Evolutionary conservation across 2,113 vertebrate species (phyloP).

Genomic region (Hylia prasina): DNA sequence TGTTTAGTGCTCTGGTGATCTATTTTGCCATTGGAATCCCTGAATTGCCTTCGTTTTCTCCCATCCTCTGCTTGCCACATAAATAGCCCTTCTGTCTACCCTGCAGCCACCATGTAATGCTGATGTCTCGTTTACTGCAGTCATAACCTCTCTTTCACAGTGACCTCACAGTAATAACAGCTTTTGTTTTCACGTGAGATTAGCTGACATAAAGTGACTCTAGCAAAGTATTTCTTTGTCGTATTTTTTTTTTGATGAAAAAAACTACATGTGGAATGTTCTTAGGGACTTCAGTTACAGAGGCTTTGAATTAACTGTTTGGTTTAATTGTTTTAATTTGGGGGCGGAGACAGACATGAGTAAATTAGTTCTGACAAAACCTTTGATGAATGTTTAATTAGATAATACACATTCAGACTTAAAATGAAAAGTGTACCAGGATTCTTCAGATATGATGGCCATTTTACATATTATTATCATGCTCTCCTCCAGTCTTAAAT

Average conservation of each 20-base stretch:
- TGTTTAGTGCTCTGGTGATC: constrained; percentile 30
- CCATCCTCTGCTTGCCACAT: background rate
- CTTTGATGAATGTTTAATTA: background rate
- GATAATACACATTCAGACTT: background rate
- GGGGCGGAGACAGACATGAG: background rate
- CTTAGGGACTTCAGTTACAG: background rate
- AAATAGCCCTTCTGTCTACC: constrained; percentile 36
- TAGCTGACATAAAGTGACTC: background rate
- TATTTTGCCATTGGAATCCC: background rate
- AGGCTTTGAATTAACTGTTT: background rate
- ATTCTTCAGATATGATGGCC: background rate
- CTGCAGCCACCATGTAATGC: background rate
- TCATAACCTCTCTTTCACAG: background rate
- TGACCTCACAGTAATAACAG: background rate
- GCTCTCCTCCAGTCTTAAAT: background rate
- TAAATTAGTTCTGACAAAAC: background rate
- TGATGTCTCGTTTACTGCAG: background rate
- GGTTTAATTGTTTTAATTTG: background rate
- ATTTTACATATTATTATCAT: background rate
- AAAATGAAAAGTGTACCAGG: background rate
- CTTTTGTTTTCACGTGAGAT: background rate
- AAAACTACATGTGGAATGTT: background rate
- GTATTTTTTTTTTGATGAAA: background rate
- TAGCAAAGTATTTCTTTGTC: background rate
- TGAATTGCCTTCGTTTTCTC: constrained; percentile 3